Evolutionary conservation across 2,113 vertebrate species (phyloP).

Genomic region (Condylura cristata): DNA sequence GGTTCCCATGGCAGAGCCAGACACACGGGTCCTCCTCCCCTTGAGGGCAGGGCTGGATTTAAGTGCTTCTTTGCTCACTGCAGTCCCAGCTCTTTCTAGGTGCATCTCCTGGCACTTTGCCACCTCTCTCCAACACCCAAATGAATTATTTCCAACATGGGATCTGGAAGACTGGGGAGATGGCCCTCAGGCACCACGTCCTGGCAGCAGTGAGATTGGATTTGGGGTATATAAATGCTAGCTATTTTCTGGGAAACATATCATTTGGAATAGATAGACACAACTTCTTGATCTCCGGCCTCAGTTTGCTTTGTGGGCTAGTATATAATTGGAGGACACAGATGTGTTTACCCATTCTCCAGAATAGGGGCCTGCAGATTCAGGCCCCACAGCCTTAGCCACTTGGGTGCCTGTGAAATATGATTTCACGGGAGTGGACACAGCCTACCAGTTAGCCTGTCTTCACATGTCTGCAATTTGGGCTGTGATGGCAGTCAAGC

Average conservation of each 20-base stretch:
- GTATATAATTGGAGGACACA: background rate
- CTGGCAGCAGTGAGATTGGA: background rate
- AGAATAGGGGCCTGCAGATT: background rate
- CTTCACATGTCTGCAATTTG: background rate
- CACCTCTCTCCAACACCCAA: background rate
- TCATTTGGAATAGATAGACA: background rate
- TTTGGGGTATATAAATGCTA: background rate
- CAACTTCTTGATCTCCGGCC: background rate
- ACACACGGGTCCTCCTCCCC: background rate
- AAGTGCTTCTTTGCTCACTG: background rate
- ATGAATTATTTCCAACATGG: background rate
- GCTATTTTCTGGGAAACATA: background rate
- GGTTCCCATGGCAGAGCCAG: constrained; percentile 76
- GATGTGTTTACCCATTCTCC: background rate
- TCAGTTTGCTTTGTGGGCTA: background rate
- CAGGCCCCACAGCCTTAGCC: background rate
- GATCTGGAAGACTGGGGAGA: background rate
- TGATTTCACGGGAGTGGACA: background rate
- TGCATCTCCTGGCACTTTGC: background rate
- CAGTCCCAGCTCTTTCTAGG: background rate
- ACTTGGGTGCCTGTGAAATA: background rate
- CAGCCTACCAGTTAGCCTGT: background rate
- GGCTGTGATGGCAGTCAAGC: rapidly evolving
- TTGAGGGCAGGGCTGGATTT: background rate
- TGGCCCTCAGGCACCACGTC: background rate